These are phyloP conservation scores for Troides aeacus DNA, from an alignment of 2,888 invertebrate species.

Conservation along the genomic window DNA sequence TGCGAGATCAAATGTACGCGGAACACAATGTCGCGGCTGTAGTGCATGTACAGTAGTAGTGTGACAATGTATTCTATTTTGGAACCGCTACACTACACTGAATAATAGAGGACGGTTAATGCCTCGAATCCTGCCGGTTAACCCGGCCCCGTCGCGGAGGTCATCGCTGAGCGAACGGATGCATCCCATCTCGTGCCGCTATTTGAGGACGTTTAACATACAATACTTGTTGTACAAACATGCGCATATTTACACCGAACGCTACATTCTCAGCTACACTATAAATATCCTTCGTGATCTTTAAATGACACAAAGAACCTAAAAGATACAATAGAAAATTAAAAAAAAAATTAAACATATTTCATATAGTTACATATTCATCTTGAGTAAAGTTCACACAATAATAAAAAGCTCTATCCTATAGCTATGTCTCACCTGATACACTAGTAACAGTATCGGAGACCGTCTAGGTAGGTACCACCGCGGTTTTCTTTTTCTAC, in stretches of 20 bases:
- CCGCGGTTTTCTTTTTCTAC: too few relatives aligned
- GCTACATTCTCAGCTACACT: constrained; percentile 41
- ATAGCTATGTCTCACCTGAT: too few relatives aligned
- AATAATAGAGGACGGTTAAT: constrained; percentile 45
- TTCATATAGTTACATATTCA: too few relatives aligned
- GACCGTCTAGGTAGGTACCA: too few relatives aligned
- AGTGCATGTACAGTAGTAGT: neutral
- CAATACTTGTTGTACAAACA: constrained; percentile 58
- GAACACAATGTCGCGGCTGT: constrained; percentile 6
- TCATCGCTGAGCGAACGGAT: constrained; percentile 64
- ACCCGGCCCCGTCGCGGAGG: constrained; percentile 50
- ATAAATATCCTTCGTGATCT: constrained; percentile 43
- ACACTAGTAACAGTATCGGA: too few relatives aligned
- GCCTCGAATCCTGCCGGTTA: constrained; percentile 51
- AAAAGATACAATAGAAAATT: too few relatives aligned
- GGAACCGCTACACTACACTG: constrained; percentile 38
- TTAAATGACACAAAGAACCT: constrained; percentile 18
- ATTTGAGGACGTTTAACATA: constrained; percentile 56
- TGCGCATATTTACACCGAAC: constrained; percentile 65
- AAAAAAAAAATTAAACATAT: too few relatives aligned
- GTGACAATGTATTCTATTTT: constrained; percentile 30
- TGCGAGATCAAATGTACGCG: constrained; percentile 12
- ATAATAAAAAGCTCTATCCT: too few relatives aligned
- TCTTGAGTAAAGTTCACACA: too few relatives aligned
- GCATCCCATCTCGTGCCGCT: constrained; percentile 55